These are phyloP conservation scores for Agrotis exclamationis DNA, from an alignment of 2,888 invertebrate genomes.

Conservation along the genomic window DNA sequence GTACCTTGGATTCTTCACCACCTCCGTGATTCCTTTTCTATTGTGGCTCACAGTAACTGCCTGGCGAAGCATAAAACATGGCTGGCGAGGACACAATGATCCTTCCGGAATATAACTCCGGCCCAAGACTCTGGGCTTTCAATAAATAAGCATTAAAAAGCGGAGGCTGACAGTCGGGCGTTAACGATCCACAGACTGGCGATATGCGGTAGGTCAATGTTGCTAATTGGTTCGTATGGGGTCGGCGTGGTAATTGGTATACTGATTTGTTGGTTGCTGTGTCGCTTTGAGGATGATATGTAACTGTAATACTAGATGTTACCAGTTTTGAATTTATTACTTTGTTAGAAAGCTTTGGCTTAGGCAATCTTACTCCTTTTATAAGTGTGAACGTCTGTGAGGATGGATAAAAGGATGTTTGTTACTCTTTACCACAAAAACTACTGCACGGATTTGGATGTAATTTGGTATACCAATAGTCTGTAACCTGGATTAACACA, in stretches of 20 bases:
- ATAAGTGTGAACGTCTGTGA: too few relatives aligned
- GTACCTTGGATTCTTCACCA: slow-evolving; percentile 54
- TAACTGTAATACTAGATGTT: background rate
- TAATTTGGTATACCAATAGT: too few relatives aligned
- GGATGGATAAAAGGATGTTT: too few relatives aligned
- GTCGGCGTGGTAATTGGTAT: slow-evolving; percentile 44
- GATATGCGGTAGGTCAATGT: slow-evolving; percentile 52
- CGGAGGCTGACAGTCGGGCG: slow-evolving; percentile 73
- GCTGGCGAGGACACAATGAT: slow-evolving; percentile 84
- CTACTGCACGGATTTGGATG: too few relatives aligned
- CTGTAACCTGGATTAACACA: too few relatives aligned
- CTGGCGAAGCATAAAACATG: slow-evolving; percentile 76
- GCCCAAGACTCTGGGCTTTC: slow-evolving; percentile 74
- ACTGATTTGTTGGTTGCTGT: slow-evolving; percentile 28
- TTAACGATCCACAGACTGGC: slow-evolving; percentile 77
- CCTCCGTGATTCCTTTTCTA: slow-evolving; percentile 64
- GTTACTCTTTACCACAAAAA: too few relatives aligned
- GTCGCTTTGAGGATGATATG: background rate
- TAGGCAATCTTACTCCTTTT: too few relatives aligned
- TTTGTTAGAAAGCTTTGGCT: background rate
- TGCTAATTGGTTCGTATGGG: slow-evolving; percentile 61
- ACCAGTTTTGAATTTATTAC: background rate
- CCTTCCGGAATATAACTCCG: slow-evolving; percentile 81
- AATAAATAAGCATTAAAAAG: slow-evolving; percentile 90
- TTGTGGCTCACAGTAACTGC: slow-evolving; percentile 64